Evolutionary conservation across 1,140 invertebrate species (phyloP).

Genomic region (Delia radicum): DNA sequence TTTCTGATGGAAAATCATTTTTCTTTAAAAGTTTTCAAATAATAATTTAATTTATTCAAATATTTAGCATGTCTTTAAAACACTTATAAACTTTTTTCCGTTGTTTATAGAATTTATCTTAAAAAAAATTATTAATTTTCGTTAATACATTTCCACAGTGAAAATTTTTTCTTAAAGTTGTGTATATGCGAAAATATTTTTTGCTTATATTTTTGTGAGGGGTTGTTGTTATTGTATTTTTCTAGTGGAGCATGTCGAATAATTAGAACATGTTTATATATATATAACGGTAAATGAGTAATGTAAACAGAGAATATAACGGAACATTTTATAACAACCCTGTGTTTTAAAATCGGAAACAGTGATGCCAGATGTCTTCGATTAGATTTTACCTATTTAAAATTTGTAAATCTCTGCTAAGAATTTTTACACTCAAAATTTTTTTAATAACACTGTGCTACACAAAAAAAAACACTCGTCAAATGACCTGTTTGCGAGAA

Average conservation of each 20-base stretch:
- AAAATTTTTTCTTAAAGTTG: not conserved
- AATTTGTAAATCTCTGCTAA: too few species aligned
- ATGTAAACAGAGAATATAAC: conserved; percentile 16
- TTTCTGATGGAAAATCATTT: not conserved
- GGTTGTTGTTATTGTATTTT: not conserved
- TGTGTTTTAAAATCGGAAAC: not conserved
- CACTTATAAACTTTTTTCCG: not conserved
- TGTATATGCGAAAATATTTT: not conserved
- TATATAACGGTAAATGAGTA: not conserved
- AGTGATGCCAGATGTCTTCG: not conserved
- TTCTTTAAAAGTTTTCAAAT: too few species aligned
- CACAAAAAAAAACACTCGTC: too few species aligned
- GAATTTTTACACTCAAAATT: too few species aligned
- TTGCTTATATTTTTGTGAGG: not conserved
- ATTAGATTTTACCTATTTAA: too few species aligned
- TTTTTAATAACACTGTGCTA: too few species aligned
- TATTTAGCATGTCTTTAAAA: not conserved
- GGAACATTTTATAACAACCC: not conserved
- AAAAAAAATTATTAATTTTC: not conserved
- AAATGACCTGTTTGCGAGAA: too few species aligned
- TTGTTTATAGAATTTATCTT: not conserved
- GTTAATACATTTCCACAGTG: not conserved
- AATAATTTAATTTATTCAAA: not conserved
- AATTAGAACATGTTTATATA: not conserved
- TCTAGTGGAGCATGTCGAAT: not conserved